Evolutionary conservation across 2,797 vertebrate species (phyloP).

Genomic region (Poeciliopsis turneri): DNA sequence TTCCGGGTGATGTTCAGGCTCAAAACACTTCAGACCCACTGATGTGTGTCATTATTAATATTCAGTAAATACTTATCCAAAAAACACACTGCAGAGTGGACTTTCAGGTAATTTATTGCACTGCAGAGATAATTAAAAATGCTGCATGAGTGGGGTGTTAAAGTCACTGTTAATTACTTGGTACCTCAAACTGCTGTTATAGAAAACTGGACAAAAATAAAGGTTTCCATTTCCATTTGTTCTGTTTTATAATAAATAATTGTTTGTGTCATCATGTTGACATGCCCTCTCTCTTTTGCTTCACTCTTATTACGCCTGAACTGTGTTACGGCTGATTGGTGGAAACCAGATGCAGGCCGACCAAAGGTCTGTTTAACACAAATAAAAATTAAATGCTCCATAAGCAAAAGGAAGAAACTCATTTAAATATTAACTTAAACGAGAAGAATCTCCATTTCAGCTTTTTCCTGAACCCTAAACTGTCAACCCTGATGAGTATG

Average conservation of each 20-base stretch:
- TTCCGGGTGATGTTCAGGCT: slow-evolving; percentile 18
- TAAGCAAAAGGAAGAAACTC: not conserved
- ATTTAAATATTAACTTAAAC: not conserved
- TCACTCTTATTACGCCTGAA: not conserved
- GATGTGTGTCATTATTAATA: slow-evolving; percentile 40
- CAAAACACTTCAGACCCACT: slow-evolving; percentile 14
- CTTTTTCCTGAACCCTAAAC: not conserved
- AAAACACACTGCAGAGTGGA: slow-evolving; percentile 13
- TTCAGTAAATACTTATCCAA: slow-evolving; percentile 41
- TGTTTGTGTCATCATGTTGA: not conserved
- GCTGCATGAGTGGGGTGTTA: slow-evolving; percentile 20
- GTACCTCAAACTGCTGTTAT: not conserved
- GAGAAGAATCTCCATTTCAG: not conserved
- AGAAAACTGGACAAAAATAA: not conserved
- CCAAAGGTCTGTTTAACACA: not conserved
- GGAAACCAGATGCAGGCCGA: not conserved
- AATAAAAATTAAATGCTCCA: not conserved
- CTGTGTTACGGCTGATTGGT: not conserved
- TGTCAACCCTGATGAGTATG: not conserved
- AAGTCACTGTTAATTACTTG: slow-evolving; percentile 41
- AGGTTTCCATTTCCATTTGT: not conserved
- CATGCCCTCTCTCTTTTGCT: not conserved
- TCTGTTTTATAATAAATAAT: not conserved
- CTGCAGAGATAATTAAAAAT: slow-evolving; percentile 52
- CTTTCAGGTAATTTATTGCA: slow-evolving; percentile 47